Percentiles rank a stretch among this genome's conserved stretches.
Conservation (phyloP, 2,113 vertebrate genomes). For the Genyomyrus donnyi region DNA sequence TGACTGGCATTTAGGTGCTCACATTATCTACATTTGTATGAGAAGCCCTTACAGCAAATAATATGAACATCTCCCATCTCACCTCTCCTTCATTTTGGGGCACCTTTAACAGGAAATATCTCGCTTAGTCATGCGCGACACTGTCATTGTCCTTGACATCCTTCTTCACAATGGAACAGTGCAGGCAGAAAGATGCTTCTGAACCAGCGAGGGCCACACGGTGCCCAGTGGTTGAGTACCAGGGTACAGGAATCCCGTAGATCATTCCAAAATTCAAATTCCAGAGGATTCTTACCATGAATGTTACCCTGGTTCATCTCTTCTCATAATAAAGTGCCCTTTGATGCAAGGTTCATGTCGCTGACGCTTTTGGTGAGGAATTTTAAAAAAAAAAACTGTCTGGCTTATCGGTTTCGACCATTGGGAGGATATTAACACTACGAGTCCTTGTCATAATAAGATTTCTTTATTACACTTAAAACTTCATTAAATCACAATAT, state of each 20-base stretch:
- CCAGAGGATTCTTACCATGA: background rate
- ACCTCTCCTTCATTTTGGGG: background rate
- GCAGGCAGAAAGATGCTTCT: background rate
- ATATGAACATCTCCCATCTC: background rate
- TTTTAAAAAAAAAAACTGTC: conserved; percentile 29
- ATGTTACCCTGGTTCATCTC: conserved; percentile 25
- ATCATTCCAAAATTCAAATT: background rate
- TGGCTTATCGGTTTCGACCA: conserved; percentile 47
- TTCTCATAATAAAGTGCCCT: conserved; percentile 58
- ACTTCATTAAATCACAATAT: conserved; percentile 59
- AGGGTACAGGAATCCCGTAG: background rate
- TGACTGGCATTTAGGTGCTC: background rate
- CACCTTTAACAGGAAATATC: background rate
- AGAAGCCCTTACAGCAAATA: background rate
- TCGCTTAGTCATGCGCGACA: background rate
- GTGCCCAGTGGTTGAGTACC: background rate
- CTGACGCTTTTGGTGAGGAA: conserved; percentile 28
- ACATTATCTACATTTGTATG: background rate
- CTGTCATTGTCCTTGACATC: background rate
- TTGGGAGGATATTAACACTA: conserved; percentile 47
- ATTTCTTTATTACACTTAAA: conserved; percentile 56
- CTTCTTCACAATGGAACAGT: background rate
- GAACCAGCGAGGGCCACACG: background rate
- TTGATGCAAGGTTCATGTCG: conserved; percentile 48
- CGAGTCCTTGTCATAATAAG: conserved; percentile 42